phyloP scores from a whole-genome alignment of 2,797 vertebrate species.

The Petrocephalus schoutedeni region DNA sequence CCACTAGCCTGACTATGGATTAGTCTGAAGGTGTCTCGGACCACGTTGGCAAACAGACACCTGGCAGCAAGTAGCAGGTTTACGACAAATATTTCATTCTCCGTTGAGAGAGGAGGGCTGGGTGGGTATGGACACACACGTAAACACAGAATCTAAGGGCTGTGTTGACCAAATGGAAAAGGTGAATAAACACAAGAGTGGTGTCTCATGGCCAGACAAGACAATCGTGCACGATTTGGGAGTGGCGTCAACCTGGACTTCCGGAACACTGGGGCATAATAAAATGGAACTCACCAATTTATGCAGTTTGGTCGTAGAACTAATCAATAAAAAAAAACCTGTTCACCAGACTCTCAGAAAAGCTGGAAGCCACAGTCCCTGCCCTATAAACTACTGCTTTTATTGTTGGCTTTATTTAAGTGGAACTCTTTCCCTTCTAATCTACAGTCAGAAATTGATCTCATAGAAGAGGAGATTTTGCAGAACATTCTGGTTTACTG shows the following conservation, averaged over 20 bases:
- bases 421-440: not conserved
- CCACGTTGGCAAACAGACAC: not conserved
- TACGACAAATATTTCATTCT: not conserved
- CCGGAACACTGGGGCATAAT: not conserved
- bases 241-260: not conserved
- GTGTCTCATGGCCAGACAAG: not conserved
- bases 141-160: not conserved
- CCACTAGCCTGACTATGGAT: not conserved
- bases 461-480: not conserved
- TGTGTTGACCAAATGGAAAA: not conserved
- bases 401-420: not conserved
- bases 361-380: not conserved
- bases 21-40: not conserved
- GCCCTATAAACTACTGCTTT: not conserved
- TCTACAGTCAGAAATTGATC: not conserved
- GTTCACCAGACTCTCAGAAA: not conserved
- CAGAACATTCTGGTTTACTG: not conserved
- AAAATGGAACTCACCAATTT: not conserved
- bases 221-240: not conserved
- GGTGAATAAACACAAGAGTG: conserved; percentile 1
- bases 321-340: not conserved
- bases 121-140: not conserved
- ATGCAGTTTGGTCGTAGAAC: not conserved
- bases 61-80: not conserved
- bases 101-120: not conserved